These are phyloP conservation scores for Champsocephalus esox DNA, from an alignment of 2,797 vertebrate genomes.

Conservation along the genomic window DNA sequence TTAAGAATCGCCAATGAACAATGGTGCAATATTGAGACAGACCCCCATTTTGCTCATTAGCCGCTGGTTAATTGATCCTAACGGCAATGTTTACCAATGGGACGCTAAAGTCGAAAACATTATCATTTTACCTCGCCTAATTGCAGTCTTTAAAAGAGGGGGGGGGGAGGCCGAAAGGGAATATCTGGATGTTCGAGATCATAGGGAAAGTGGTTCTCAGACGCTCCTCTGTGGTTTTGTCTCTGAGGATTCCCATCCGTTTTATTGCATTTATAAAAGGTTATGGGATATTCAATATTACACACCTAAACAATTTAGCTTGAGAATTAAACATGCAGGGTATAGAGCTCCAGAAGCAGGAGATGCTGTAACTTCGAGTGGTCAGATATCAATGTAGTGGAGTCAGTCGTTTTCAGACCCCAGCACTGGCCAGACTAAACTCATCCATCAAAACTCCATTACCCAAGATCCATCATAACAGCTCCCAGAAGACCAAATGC, in stretches of 20 bases:
- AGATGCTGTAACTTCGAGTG: conserved; percentile 47
- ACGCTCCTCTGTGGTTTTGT: conserved; percentile 61
- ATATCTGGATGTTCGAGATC: conserved; percentile 71
- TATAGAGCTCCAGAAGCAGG: neutral
- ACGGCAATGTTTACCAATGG: conserved; percentile 84
- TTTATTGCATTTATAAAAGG: conserved; percentile 70
- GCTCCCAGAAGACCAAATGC: conserved; percentile 51
- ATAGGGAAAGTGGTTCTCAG: conserved; percentile 61
- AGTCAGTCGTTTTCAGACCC: conserved; percentile 44
- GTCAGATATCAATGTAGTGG: conserved; percentile 55
- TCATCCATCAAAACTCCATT: conserved; percentile 84
- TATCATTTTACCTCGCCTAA: conserved; percentile 80
- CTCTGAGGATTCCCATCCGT: conserved; percentile 53
- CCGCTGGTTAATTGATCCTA: conserved; percentile 84
- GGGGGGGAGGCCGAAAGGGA: conserved; percentile 55
- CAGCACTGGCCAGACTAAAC: conserved; percentile 34
- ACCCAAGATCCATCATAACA: conserved; percentile 80
- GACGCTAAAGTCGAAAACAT: conserved; percentile 77
- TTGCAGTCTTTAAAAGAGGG: conserved; percentile 72
- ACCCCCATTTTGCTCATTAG: conserved; percentile 82
- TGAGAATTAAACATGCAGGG: conserved; percentile 38
- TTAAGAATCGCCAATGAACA: conserved; percentile 85
- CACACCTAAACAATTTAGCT: conserved; percentile 62
- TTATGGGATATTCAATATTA: conserved; percentile 67
- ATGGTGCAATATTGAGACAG: conserved; percentile 78